Percentiles rank a stretch among this genome's conserved stretches.
Conservation (phyloP, 2,797 vertebrate genomes). For the Cirrhinus molitorella region DNA sequence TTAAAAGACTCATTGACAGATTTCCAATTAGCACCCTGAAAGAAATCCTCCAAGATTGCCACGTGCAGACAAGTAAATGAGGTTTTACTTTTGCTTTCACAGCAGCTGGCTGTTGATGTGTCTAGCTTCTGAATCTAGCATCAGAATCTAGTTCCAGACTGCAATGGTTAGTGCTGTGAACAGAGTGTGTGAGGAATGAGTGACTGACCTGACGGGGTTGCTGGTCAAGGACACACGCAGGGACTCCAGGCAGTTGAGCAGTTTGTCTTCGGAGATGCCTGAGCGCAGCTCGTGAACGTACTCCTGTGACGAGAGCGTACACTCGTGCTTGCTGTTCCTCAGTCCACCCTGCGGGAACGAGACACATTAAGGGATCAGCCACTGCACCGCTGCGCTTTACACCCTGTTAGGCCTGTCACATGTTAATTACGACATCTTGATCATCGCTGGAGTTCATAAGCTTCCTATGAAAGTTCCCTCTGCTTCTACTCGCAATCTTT, state of each 20-base stretch:
- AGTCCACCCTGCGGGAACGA: constrained; percentile 88
- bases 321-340: constrained; percentile 97
- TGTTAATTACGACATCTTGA: constrained; percentile 51
- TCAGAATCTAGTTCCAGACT: not conserved
- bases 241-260: constrained; percentile 96
- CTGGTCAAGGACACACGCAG: constrained; percentile 97
- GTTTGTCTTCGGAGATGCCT: constrained; percentile 94
- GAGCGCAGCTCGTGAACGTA: constrained; percentile 97
- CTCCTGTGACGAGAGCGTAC: constrained; percentile 95
- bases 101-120: not conserved
- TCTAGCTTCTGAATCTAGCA: not conserved
- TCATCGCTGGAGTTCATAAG: constrained; percentile 33
- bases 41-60: constrained; percentile 40
- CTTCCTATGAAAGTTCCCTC: not conserved
- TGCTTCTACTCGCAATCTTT: not conserved
- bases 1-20: constrained; percentile 51
- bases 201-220: constrained; percentile 96
- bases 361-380: constrained; percentile 54
- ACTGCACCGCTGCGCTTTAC: constrained; percentile 47
- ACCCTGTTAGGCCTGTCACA: constrained; percentile 49
- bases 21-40: constrained; percentile 61
- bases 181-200: not conserved
- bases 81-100: constrained; percentile 24
- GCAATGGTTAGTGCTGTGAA: not conserved
- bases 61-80: constrained; percentile 27